phyloP scores from a whole-genome alignment of 2,113 vertebrate species.

The Plestiodon gilberti region DNA sequence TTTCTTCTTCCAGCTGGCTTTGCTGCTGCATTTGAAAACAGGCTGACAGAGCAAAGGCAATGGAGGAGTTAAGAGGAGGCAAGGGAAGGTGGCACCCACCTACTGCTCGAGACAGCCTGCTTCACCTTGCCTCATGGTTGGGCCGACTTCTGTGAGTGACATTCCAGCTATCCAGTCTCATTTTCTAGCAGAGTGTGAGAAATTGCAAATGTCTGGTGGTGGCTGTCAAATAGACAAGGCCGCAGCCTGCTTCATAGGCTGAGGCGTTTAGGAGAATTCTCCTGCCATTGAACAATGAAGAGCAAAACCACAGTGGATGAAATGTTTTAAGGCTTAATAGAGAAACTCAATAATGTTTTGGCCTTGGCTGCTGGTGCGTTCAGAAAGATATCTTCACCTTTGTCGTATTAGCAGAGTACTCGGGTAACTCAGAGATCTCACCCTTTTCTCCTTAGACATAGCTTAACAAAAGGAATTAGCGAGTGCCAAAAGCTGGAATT shows the following conservation, averaged over 20 bases:
- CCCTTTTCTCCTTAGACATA: slow-evolving; percentile 19
- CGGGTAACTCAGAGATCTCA: not conserved
- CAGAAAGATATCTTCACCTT: not conserved
- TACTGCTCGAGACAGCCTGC: no score
- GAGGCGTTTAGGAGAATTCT: not conserved
- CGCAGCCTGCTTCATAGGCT: not conserved
- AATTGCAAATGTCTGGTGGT: not conserved
- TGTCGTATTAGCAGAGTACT: not conserved
- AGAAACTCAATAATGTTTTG: slow-evolving; percentile 7
- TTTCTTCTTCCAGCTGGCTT: no score
- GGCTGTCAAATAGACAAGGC: not conserved
- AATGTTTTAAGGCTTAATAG: not conserved
- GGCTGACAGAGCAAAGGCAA: no score
- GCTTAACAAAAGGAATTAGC: not conserved
- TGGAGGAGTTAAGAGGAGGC: no score
- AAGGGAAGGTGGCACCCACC: no score
- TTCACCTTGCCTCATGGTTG: no score
- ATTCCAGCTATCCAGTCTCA: not conserved
- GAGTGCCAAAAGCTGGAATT: not conserved
- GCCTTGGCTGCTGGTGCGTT: not conserved
- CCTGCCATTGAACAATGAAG: not conserved
- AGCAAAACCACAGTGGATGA: slow-evolving; percentile 1
- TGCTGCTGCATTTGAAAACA: no score
- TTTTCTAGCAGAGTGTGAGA: slow-evolving; percentile 23
- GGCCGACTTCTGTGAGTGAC: no score